A percentile compares a stretch with the other conserved stretches of the same genome.
Evolutionary conservation across 2,888 invertebrate genomes (phyloP).

Genomic region (Pandemis heparana): DNA sequence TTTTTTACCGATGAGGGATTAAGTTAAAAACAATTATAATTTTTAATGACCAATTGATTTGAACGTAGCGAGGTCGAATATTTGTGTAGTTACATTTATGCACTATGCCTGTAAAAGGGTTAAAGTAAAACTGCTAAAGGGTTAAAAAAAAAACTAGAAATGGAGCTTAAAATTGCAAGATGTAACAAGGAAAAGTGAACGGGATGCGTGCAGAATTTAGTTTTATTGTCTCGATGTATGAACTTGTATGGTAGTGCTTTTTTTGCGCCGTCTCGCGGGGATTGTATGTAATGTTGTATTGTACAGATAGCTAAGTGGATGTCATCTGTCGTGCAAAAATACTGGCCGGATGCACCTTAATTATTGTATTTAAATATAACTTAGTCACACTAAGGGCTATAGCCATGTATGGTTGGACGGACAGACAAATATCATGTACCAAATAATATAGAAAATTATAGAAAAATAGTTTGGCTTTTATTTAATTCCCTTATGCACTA

Average conservation of each 20-base stretch:
- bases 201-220: slow-evolving; percentile 4
- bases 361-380: slow-evolving; percentile 25
- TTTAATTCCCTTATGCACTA: slow-evolving; percentile 41
- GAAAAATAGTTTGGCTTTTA: slow-evolving; percentile 59
- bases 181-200: background rate
- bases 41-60: too few relatives aligned
- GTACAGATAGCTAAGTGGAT: slow-evolving; percentile 62
- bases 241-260: slow-evolving; percentile 57
- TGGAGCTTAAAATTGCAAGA: too few relatives aligned
- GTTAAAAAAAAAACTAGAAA: too few relatives aligned
- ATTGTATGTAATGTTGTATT: slow-evolving; percentile 47
- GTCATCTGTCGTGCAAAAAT: slow-evolving; percentile 72
- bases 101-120: too few relatives aligned
- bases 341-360: slow-evolving; percentile 55
- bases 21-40: too few relatives aligned
- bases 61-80: too few relatives aligned
- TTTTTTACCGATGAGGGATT: too few relatives aligned
- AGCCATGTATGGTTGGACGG: slow-evolving; percentile 73
- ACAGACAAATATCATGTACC: slow-evolving; percentile 71
- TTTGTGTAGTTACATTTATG: too few relatives aligned
- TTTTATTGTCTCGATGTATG: slow-evolving; percentile 51
- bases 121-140: too few relatives aligned
- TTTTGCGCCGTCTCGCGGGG: slow-evolving; percentile 51
- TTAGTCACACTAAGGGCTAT: slow-evolving; percentile 23
- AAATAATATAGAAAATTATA: slow-evolving; percentile 80